These are phyloP conservation scores for Mechanitis messenoides DNA, from an alignment of 2,888 invertebrate species.

Conservation along the genomic window DNA sequence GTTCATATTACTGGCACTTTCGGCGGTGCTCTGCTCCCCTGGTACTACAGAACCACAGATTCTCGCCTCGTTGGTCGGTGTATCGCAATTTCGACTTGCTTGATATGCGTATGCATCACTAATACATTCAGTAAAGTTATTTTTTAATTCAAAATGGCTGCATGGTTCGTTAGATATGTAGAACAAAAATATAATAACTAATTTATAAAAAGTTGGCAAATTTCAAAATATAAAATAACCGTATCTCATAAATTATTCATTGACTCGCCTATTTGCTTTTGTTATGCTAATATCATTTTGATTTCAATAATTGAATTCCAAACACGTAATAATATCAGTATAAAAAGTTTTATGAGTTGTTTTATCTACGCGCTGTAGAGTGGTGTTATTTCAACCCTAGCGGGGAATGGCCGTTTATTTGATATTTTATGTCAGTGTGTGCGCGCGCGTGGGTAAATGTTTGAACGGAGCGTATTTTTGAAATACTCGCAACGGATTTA, in stretches of 20 bases:
- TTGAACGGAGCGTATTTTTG: constrained; percentile 34
- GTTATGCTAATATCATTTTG: constrained; percentile 54
- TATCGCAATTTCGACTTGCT: constrained; percentile 46
- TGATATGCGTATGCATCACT: no score
- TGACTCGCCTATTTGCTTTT: constrained; percentile 31
- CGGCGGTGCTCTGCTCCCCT: constrained; percentile 51
- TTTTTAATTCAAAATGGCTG: no score
- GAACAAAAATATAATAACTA: no score
- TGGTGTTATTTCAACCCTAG: constrained; percentile 26
- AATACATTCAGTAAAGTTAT: no score
- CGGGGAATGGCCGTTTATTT: constrained; percentile 35
- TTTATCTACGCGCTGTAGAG: constrained; percentile 26
- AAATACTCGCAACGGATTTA: constrained; percentile 24
- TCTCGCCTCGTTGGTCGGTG: constrained; percentile 60
- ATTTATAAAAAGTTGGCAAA: no score
- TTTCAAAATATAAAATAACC: constrained; percentile 12
- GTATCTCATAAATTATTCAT: constrained; percentile 29
- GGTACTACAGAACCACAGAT: constrained; percentile 55
- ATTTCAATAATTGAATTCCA: constrained; percentile 56
- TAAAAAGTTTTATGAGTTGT: constrained; percentile 32
- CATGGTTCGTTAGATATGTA: no score
- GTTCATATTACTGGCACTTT: constrained; percentile 49
- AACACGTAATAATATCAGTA: constrained; percentile 46
- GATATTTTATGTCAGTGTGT: constrained; percentile 35
- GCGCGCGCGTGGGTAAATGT: constrained; percentile 40